phyloP scores from a whole-genome alignment of 2,888 invertebrate genomes.

The Congeria kusceri region DNA sequence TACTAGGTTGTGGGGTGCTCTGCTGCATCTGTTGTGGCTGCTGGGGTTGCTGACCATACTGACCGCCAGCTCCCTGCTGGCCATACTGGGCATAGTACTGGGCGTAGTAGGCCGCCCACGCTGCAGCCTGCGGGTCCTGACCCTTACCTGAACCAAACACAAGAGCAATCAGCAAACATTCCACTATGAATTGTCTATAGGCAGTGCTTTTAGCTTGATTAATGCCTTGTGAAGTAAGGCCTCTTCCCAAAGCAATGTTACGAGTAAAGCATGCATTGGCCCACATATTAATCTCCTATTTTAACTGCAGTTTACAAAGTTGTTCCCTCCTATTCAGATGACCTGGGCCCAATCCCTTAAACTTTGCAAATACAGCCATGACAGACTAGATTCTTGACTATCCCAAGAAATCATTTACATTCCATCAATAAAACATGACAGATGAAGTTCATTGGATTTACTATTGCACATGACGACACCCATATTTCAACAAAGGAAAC shows the following conservation, averaged over 20 bases:
- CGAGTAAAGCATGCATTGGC: too few species aligned
- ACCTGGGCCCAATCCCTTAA: too few species aligned
- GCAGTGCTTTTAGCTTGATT: too few species aligned
- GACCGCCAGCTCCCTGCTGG: conserved; percentile 68
- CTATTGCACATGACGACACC: conserved; percentile 67
- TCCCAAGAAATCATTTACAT: neutral
- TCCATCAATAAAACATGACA: conserved; percentile 1
- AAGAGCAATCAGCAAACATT: too few species aligned
- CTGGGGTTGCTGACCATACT: conserved; percentile 74
- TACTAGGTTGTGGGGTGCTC: conserved; percentile 67
- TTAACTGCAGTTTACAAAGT: too few species aligned
- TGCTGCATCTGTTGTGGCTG: conserved; percentile 71
- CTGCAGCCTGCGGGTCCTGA: conserved; percentile 85
- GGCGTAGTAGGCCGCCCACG: conserved; percentile 87
- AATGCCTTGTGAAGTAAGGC: too few species aligned
- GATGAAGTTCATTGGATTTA: conserved; percentile 21
- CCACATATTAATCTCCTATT: too few species aligned
- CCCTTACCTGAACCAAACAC: conserved; percentile 61
- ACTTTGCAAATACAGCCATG: neutral
- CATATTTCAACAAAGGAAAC: conserved; percentile 40
- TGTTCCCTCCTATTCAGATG: too few species aligned
- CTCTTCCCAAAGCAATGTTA: too few species aligned
- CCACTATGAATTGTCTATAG: too few species aligned
- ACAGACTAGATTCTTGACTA: neutral
- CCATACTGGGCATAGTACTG: conserved; percentile 85